Conservation (phyloP, 2,113 vertebrate genomes). For the Mesoclemmys tuberculata region DNA sequence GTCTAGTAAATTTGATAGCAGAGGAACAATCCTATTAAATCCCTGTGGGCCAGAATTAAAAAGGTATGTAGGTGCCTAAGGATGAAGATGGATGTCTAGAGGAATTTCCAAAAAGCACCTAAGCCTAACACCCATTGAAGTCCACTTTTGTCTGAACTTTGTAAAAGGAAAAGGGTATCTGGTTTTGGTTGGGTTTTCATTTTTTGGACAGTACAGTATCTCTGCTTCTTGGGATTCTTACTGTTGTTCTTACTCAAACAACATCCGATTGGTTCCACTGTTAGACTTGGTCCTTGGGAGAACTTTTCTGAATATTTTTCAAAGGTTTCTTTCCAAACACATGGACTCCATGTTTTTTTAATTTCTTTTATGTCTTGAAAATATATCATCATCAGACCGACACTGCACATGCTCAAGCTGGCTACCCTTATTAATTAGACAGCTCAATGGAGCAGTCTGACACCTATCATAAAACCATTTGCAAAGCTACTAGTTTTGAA, state of each 20-base stretch:
- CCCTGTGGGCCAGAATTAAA: not conserved
- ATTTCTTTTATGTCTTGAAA: not conserved
- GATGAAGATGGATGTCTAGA: not conserved
- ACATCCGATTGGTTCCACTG: fast-evolving
- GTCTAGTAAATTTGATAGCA: constrained; percentile 6
- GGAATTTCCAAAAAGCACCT: not conserved
- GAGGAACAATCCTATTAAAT: not conserved
- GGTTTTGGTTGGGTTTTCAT: not conserved
- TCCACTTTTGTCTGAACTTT: not conserved
- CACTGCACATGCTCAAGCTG: not conserved
- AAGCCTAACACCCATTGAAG: not conserved
- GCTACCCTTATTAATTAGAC: not conserved
- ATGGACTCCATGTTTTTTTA: fast-evolving
- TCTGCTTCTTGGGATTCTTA: not conserved
- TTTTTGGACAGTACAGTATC: not conserved
- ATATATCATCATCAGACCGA: not conserved
- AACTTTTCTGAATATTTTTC: not conserved
- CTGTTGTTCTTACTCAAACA: not conserved
- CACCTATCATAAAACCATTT: fast-evolving
- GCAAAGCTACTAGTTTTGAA: not conserved
- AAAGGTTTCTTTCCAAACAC: not conserved
- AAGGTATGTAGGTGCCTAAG: not conserved
- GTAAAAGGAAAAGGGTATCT: not conserved
- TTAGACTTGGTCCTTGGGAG: not conserved
- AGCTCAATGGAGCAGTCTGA: fast-evolving